A percentile compares a stretch with the other conserved stretches of the same genome.
These are phyloP conservation scores for Schizopygopsis pylzovi DNA, from an alignment of 2,797 vertebrate genomes.

Conservation along the genomic window DNA sequence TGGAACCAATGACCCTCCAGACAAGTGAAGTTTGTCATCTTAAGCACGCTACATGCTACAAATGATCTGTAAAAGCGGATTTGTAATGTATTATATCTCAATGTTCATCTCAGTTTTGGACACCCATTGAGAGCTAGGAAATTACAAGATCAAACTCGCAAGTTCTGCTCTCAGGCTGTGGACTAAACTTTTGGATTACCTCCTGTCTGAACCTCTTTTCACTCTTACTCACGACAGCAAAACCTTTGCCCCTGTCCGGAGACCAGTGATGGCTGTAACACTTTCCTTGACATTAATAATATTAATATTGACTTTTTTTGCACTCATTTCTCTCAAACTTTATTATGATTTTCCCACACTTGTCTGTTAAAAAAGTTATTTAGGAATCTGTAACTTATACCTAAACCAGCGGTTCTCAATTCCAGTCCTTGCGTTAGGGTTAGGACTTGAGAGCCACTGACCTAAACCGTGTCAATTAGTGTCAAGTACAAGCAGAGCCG, in stretches of 20 bases:
- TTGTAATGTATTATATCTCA: constrained; percentile 21
- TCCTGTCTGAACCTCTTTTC: neutral
- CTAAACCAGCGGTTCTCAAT: neutral
- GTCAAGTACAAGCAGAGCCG: neutral
- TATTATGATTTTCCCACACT: neutral
- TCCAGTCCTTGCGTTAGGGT: too few relatives aligned
- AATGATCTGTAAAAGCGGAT: constrained; percentile 10
- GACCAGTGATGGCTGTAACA: neutral
- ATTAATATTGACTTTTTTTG: too few relatives aligned
- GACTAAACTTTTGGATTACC: neutral
- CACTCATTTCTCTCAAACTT: neutral
- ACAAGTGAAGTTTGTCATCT: constrained; percentile 23
- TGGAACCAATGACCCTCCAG: constrained; percentile 46
- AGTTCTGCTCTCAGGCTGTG: neutral
- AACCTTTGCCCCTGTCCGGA: constrained; percentile 63
- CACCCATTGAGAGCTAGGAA: neutral
- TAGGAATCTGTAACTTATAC: neutral
- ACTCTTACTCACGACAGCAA: neutral
- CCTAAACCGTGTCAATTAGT: neutral
- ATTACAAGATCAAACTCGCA: constrained; percentile 5
- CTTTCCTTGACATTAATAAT: neutral
- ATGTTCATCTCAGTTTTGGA: neutral
- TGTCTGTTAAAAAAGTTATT: neutral
- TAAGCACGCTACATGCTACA: neutral
- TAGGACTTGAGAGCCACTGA: too few relatives aligned